Conservation (phyloP, 1,140 invertebrate genomes). For the Drosophila ogumai region DNA sequence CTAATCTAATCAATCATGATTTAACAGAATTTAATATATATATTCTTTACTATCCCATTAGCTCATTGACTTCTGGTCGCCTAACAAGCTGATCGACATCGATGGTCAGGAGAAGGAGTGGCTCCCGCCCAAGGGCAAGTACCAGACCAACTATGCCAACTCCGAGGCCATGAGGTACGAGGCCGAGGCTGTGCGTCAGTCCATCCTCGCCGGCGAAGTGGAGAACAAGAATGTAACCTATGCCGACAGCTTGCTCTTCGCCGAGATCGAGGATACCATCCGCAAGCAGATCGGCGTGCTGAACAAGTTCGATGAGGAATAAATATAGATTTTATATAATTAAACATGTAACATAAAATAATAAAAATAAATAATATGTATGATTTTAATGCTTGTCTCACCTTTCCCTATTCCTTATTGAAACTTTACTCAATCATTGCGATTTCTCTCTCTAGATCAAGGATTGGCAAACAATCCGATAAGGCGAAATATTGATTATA, state of each 20-base stretch:
- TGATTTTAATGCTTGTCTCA: background rate
- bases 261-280: constrained; percentile 88
- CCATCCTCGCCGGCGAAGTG: constrained; percentile 87
- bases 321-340: constrained; percentile 12
- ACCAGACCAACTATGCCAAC: constrained; percentile 88
- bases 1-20: constrained; percentile 14
- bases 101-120: constrained; percentile 86
- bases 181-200: constrained; percentile 89
- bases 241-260: constrained; percentile 87
- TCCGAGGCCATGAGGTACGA: constrained; percentile 90
- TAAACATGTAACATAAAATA: constrained; percentile 20
- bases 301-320: constrained; percentile 86
- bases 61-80: constrained; percentile 85
- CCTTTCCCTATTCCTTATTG: background rate
- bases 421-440: background rate
- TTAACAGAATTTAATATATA: background rate
- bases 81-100: constrained; percentile 80
- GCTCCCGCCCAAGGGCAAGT: constrained; percentile 86
- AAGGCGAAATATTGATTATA: constrained; percentile 26
- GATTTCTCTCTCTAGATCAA: constrained; percentile 10
- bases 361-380: constrained; percentile 13
- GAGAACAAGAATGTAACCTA: constrained; percentile 88
- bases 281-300: constrained; percentile 88
- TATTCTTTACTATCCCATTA: constrained; percentile 35
- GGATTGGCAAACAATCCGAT: constrained; percentile 29